These are phyloP conservation scores for Acleris sparsana DNA, from an alignment of 2,888 invertebrate species.

Conservation along the genomic window DNA sequence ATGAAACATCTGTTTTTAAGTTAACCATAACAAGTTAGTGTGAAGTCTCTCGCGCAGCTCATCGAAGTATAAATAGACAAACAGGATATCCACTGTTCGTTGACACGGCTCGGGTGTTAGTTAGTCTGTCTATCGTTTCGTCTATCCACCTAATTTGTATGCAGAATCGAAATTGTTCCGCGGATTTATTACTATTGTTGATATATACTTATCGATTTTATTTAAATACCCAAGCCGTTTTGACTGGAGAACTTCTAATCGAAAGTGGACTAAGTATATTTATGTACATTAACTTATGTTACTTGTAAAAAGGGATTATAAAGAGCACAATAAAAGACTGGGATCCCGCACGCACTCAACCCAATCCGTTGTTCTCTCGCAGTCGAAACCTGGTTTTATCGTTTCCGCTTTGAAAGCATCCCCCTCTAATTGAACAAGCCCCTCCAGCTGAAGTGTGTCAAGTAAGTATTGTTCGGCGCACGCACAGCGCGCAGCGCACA, in stretches of 20 bases:
- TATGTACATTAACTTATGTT: background rate
- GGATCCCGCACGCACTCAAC: constrained; percentile 4
- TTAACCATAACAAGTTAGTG: constrained; percentile 23
- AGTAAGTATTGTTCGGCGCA: constrained; percentile 35
- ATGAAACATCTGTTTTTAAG: constrained; percentile 23
- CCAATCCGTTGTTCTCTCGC: constrained; percentile 31
- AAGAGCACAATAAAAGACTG: too few relatives aligned
- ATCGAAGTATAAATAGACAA: constrained; percentile 56
- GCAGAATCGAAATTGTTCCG: constrained; percentile 29
- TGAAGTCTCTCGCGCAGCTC: constrained; percentile 43
- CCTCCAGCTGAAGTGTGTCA: constrained; percentile 35
- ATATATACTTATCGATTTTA: constrained; percentile 32
- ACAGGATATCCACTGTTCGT: constrained; percentile 62
- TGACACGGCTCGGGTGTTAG: constrained; percentile 58
- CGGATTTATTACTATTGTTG: constrained; percentile 29
- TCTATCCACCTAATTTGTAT: constrained; percentile 33
- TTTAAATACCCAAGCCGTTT: constrained; percentile 16
- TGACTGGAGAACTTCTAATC: constrained; percentile 3
- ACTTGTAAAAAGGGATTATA: background rate
- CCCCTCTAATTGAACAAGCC: constrained; percentile 30
- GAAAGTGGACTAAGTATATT: background rate
- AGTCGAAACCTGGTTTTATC: constrained; percentile 31
- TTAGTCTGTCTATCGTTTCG: constrained; percentile 39
- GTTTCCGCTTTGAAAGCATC: constrained; percentile 33
- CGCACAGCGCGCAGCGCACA: constrained; percentile 19